phyloP scores from a whole-genome alignment of 1,140 invertebrate species.

The Acromyrmex charruanus region DNA sequence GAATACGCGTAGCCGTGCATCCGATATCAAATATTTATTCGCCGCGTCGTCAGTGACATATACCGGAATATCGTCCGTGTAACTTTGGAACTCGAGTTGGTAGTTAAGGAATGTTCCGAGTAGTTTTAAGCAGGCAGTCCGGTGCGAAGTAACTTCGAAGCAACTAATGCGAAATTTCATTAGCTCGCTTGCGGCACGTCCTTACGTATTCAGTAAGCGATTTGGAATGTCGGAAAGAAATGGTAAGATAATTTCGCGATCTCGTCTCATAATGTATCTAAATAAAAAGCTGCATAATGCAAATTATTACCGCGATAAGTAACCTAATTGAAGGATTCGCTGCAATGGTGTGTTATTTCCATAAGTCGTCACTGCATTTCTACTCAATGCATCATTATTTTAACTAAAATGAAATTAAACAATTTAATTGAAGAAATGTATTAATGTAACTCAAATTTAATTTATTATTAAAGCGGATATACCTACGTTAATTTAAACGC shows the following conservation, averaged over 20 bases:
- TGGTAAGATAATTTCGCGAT: constrained; percentile 13
- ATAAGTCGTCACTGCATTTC: neutral
- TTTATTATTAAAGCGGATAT: too few relatives aligned
- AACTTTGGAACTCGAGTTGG: constrained; percentile 41
- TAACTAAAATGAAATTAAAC: too few relatives aligned
- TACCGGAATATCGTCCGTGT: constrained; percentile 9
- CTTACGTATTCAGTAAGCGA: constrained; percentile 31
- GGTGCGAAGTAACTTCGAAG: constrained; percentile 32
- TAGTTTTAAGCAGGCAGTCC: constrained; percentile 54
- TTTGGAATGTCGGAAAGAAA: constrained; percentile 37
- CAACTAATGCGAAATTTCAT: constrained; percentile 62
- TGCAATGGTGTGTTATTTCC: too few relatives aligned
- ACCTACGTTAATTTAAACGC: too few relatives aligned
- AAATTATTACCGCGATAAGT: neutral
- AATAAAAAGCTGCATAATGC: neutral
- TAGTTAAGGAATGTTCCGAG: constrained; percentile 60
- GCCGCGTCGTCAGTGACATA: constrained; percentile 6
- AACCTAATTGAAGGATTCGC: too few relatives aligned
- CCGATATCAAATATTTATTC: constrained; percentile 57
- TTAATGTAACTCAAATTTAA: too few relatives aligned
- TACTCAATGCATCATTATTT: too few relatives aligned
- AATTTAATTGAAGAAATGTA: too few relatives aligned
- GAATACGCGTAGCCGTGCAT: constrained; percentile 2
- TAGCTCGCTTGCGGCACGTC: constrained; percentile 37
- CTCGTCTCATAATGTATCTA: neutral